Percentiles rank a stretch among this genome's conserved stretches.
phyloP scores from a whole-genome alignment of 2,888 invertebrate species.

The Sphaerophoria taeniata region DNA sequence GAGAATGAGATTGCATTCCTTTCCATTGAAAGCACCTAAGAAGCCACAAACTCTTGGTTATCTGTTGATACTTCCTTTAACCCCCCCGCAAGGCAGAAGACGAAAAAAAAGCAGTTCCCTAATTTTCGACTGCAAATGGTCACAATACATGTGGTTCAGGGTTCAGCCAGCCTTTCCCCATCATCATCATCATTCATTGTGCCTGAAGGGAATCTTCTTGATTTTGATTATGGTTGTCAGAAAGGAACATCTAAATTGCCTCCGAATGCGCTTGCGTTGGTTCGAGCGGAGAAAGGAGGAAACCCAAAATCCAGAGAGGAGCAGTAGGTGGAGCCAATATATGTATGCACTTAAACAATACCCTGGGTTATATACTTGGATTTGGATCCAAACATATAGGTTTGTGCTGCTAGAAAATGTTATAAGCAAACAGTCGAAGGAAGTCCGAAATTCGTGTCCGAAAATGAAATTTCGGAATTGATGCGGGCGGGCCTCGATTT shows the following conservation, averaged over 20 bases:
- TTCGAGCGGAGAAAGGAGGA: conserved; percentile 53
- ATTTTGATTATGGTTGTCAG: conserved; percentile 2
- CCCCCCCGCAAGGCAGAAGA: not conserved
- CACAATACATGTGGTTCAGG: conserved; percentile 56
- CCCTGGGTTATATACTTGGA: conserved; percentile 30
- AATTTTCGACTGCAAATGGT: conserved; percentile 68
- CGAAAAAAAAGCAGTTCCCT: conserved; percentile 12
- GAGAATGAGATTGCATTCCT: conserved; percentile 63
- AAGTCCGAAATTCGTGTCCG: conserved; percentile 68
- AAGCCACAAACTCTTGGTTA: conserved; percentile 53
- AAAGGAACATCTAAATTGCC: conserved; percentile 39
- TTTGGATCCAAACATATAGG: conserved; percentile 48
- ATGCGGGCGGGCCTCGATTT: conserved; percentile 70
- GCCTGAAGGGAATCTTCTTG: conserved; percentile 39
- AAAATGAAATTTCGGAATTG: conserved; percentile 70
- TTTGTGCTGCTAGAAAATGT: conserved; percentile 54
- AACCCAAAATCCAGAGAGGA: conserved; percentile 50
- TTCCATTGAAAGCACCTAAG: conserved; percentile 22
- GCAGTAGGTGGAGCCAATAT: conserved; percentile 70
- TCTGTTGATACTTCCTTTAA: conserved; percentile 46
- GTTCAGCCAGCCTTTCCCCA: conserved; percentile 28
- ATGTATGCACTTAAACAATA: conserved; percentile 59
- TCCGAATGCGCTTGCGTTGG: conserved; percentile 70
- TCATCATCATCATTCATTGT: conserved; percentile 13
- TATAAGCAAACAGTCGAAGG: conserved; percentile 48